phyloP scores from a whole-genome alignment of 2,888 invertebrate species.

The Trissolcus japonicus region DNA sequence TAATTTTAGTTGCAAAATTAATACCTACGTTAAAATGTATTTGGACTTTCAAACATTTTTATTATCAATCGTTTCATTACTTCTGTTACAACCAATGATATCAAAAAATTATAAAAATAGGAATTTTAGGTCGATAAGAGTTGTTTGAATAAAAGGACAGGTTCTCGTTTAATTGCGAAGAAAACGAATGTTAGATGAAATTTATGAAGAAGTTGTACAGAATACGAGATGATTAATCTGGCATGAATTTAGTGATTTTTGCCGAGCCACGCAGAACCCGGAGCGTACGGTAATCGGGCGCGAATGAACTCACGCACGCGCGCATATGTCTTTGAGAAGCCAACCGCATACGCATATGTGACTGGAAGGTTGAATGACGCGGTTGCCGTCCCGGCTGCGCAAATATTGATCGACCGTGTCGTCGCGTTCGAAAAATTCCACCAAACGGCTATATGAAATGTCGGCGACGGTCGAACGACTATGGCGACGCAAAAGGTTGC shows the following conservation, averaged over 20 bases:
- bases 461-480: conserved; percentile 51
- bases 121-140: no score
- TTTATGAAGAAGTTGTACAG: no score
- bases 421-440: conserved; percentile 75
- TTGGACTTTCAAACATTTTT: not conserved
- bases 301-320: conserved; percentile 55
- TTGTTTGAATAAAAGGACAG: no score
- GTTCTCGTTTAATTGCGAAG: conserved; percentile 10
- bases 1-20: conserved; percentile 29
- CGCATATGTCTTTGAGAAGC: conserved; percentile 57
- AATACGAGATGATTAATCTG: no score
- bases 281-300: conserved; percentile 42
- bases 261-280: not conserved
- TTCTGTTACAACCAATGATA: no score
- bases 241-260: not conserved
- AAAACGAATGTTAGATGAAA: not conserved
- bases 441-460: conserved; percentile 68
- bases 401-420: conserved; percentile 76
- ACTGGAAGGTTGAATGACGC: conserved; percentile 76
- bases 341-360: conserved; percentile 71
- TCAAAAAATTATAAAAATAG: no score
- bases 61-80: no score
- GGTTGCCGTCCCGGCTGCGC: conserved; percentile 72
- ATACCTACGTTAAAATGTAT: no score
- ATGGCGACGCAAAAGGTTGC: conserved; percentile 21